phyloP scores from a whole-genome alignment of 2,888 invertebrate genomes.

The Drosophila vallismaia region DNA sequence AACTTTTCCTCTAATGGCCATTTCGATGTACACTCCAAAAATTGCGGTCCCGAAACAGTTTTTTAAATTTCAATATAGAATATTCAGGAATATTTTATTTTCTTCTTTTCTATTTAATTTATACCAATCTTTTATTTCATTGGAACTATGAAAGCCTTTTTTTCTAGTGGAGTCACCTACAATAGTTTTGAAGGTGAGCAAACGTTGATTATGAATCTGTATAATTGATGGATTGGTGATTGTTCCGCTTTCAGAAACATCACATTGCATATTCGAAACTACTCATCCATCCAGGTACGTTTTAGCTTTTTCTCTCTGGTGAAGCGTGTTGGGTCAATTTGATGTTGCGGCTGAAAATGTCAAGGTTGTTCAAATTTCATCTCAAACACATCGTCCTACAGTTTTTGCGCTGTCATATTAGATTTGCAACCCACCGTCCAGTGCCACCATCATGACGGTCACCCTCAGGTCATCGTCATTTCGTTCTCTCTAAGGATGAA shows the following conservation, averaged over 20 bases:
- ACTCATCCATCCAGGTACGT: neutral
- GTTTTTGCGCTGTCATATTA: conserved; percentile 33
- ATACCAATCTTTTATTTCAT: no score
- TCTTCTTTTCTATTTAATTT: no score
- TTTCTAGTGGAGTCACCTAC: neutral
- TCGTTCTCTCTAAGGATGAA: conserved; percentile 8
- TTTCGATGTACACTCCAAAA: conserved; percentile 8
- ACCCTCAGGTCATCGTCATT: conserved; percentile 8
- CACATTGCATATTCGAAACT: conserved; percentile 30
- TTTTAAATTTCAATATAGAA: neutral
- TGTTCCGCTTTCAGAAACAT: conserved; percentile 22
- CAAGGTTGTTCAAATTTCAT: conserved; percentile 51
- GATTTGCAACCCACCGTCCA: conserved; percentile 25
- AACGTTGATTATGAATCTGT: conserved; percentile 54
- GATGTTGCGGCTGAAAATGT: conserved; percentile 23
- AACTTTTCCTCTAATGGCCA: conserved; percentile 13
- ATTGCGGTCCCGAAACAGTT: neutral
- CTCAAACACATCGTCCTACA: conserved; percentile 14
- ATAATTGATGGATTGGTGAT: conserved; percentile 64
- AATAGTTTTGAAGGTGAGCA: neutral
- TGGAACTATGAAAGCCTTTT: neutral
- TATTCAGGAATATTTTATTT: neutral
- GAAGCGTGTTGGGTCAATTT: conserved; percentile 7
- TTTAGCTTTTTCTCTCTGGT: neutral
- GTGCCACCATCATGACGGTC: neutral